Base-by-base conservation (phyloP, 2,113 vertebrate genomes). In the Rana temporaria region DNA sequence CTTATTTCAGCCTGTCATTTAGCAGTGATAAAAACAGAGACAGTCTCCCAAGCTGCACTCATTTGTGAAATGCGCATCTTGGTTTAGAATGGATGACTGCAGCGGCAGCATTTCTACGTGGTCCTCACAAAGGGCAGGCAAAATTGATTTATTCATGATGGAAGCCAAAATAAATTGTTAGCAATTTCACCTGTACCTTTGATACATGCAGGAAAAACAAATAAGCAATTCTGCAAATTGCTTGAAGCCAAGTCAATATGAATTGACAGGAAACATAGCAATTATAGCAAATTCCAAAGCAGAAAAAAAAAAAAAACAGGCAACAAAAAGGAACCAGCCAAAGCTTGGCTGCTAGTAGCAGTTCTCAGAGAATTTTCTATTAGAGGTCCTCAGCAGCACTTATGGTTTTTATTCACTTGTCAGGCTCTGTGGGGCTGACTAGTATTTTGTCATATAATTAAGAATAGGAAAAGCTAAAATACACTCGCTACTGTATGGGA, bases 141-240 rank as follows among this genome's bases (percentile, higher is more conserved):
- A 48, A 68, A 79, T 69, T 79, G 65, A 70, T 80, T 70, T 69
- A 80, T 70, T 80, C 56, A 62, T 42, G 64, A 79, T 68, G 48
- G 77, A 26, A 79, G 77, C 38, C 64, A 79, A 79, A 67, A 68
- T 68, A 79, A 69, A 70, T 80, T 79, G 65, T 67, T 70, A 79
- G 77, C 78, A 69, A 70, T 80, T 59, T 62, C 78, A 80, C 66
- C 67, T 80, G 66, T 71, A 69, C 56, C 17, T 80, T 70, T 80
- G 66, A 80, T 80, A 30, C 67, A 69, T 62, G 67, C 65, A 79
- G 59, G 38, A 79, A 79, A 34, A 80, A 68, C 64, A 79, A 68
- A 79, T 56, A 68, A 63, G 66, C 66, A 80, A 71, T 80, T 80
- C 78, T 80, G 16, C 32, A 70, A 80, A 80, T 80, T 70, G 78